These are phyloP conservation scores for Sylvicola cinctus DNA, from an alignment of 2,888 invertebrate genomes.

Conservation along the genomic window DNA sequence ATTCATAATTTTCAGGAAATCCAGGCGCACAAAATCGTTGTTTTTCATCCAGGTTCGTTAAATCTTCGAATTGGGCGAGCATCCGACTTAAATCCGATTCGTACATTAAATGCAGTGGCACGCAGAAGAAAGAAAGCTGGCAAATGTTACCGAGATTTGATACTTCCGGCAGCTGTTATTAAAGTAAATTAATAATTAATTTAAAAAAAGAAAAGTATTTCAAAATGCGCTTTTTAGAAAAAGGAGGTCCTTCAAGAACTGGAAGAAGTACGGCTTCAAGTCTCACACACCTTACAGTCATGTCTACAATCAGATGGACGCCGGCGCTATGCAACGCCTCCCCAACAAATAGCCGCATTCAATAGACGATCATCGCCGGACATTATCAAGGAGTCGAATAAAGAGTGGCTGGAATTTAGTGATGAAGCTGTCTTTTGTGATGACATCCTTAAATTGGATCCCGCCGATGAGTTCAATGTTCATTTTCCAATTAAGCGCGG, in stretches of 20 bases:
- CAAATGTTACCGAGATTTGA: constrained; percentile 35
- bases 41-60: constrained; percentile 88
- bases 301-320: constrained; percentile 68
- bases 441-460: constrained; percentile 48
- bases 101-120: constrained; percentile 45
- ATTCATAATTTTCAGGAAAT: constrained; percentile 12
- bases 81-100: constrained; percentile 70
- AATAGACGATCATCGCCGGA: constrained; percentile 64
- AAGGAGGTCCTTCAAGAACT: constrained; percentile 54
- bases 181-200: constrained; percentile 20
- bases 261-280: constrained; percentile 64
- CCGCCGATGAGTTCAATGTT: constrained; percentile 53
- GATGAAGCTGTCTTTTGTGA: constrained; percentile 54
- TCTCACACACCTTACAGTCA: constrained; percentile 70
- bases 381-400: constrained; percentile 31
- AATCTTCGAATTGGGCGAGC: constrained; percentile 78
- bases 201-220: constrained; percentile 2
- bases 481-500: constrained; percentile 82
- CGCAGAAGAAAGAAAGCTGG: constrained; percentile 22
- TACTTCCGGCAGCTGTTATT: constrained; percentile 41
- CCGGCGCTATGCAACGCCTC: constrained; percentile 58
- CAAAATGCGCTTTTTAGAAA: constrained; percentile 20
- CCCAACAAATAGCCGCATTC: constrained; percentile 74
- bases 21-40: constrained; percentile 62
- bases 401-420: constrained; percentile 40